Evolutionary conservation across 2,113 vertebrate species (phyloP).

Genomic region (Platysteira castanea): DNA sequence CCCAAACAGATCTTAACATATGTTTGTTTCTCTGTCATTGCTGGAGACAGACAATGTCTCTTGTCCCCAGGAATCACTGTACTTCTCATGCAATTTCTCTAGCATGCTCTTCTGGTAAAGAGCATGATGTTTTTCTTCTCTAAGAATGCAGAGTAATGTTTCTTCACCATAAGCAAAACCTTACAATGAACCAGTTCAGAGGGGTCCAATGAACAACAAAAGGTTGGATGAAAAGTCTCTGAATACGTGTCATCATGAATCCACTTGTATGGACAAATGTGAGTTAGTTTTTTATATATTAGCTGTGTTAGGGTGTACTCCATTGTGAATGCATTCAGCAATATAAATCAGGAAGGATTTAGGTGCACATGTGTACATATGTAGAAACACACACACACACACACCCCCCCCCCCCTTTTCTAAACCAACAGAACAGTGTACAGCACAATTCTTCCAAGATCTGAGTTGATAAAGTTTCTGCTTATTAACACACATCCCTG

Average conservation of each 20-base stretch:
- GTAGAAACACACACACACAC: background rate
- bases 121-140: background rate
- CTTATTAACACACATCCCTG: background rate
- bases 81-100: background rate
- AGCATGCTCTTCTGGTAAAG: background rate
- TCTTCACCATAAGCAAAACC: background rate
- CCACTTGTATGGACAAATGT: background rate
- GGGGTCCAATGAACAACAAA: background rate
- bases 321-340: background rate
- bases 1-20: background rate
- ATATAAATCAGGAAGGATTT: background rate
- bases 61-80: background rate
- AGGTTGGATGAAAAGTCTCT: background rate
- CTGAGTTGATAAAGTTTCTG: background rate
- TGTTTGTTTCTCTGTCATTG: background rate
- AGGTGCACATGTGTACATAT: background rate
- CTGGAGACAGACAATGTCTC: background rate
- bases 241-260: background rate
- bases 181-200: background rate
- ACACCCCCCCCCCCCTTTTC: background rate
- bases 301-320: background rate
- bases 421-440: background rate
- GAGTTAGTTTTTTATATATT: background rate
- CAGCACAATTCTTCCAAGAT: background rate
- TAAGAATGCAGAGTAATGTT: background rate